Conservation (phyloP, 2,797 vertebrate genomes). For the Lophius americanus region DNA sequence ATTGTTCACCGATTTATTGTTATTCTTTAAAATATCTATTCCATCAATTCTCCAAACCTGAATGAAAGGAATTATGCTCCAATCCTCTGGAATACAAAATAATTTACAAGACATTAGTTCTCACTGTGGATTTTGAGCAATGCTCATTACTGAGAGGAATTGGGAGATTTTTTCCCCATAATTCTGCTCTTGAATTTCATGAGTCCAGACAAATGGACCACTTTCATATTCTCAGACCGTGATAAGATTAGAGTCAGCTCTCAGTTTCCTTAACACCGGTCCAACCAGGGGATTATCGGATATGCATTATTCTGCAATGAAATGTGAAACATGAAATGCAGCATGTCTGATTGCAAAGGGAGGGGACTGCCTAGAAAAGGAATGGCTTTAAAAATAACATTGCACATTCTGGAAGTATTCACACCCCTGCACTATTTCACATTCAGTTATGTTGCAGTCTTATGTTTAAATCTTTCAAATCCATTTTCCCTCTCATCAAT, state of each 20-base stretch:
- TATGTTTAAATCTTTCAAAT: no score
- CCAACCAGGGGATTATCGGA: neutral
- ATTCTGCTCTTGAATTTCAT: no score
- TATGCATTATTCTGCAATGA: neutral
- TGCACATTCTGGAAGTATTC: no score
- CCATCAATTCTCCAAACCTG: conserved; percentile 34
- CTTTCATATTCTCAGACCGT: no score
- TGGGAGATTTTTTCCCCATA: no score
- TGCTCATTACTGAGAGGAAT: neutral
- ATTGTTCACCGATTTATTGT: conserved; percentile 34
- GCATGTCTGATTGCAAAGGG: conserved; percentile 12
- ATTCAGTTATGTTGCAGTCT: no score
- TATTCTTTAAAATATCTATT: conserved; percentile 24
- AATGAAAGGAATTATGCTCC: conserved; percentile 6
- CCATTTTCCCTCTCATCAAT: no score
- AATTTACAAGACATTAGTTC: conserved; percentile 1
- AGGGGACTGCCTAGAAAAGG: no score
- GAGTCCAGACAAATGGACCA: no score
- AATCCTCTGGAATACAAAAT: conserved; percentile 29
- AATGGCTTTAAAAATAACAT: no score
- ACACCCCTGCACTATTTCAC: no score
- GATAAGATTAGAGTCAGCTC: neutral
- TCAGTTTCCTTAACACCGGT: neutral
- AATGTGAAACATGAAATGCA: conserved; percentile 11
- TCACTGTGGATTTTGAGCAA: conserved; percentile 1